Conservation (phyloP, 2,113 vertebrate genomes). For the Antennarius striatus region DNA sequence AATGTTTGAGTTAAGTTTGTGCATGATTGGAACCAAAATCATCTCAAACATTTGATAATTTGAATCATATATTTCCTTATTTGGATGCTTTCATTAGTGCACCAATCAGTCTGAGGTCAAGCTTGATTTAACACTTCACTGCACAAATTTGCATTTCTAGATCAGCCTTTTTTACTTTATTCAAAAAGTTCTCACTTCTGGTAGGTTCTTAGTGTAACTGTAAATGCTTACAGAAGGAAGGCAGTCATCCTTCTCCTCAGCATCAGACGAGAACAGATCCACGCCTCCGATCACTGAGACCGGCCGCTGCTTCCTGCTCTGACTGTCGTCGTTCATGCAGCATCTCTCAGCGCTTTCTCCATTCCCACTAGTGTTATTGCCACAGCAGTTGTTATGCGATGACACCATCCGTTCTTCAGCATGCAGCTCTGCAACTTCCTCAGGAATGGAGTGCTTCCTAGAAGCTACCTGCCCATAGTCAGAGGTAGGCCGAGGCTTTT, state of each 20-base stretch:
- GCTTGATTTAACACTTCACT: not conserved
- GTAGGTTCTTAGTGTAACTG: not conserved
- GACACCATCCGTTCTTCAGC: conserved; percentile 46
- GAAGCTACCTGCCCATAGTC: conserved; percentile 87
- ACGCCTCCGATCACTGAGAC: conserved; percentile 89
- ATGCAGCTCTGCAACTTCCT: conserved; percentile 79
- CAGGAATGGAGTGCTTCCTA: conserved; percentile 89
- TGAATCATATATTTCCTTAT: not conserved
- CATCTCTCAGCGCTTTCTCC: conserved; percentile 40
- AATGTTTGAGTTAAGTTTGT: not conserved
- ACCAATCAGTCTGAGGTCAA: not conserved
- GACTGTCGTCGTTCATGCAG: conserved; percentile 57
- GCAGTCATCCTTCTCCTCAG: conserved; percentile 82
- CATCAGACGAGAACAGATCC: conserved; percentile 79
- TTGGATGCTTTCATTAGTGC: not conserved
- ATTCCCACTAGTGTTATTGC: conserved; percentile 5
- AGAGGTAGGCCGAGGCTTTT: conserved; percentile 88
- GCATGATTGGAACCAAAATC: not conserved
- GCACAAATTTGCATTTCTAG: no score
- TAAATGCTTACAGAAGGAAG: conserved; percentile 88
- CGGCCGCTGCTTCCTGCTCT: conserved; percentile 80
- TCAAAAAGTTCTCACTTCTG: no score
- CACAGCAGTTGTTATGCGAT: conserved; percentile 34
- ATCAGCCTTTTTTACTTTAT: no score
- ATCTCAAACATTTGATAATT: no score